A percentile compares a stretch with the other conserved stretches of the same genome.
These are phyloP conservation scores for Rattus rattus DNA, from an alignment of 2,113 vertebrate species.

Conservation along the genomic window DNA sequence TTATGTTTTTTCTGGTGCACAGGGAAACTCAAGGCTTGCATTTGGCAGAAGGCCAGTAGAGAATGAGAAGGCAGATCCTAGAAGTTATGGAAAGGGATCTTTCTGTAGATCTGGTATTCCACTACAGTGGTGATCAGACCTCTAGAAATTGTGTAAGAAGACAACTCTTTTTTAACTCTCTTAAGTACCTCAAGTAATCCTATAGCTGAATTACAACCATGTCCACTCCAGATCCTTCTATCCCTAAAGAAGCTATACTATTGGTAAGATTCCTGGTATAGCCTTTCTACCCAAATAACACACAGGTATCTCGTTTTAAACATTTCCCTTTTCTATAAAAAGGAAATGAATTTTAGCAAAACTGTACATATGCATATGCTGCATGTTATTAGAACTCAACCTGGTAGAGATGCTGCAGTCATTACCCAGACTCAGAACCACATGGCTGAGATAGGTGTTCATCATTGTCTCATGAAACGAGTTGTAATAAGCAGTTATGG, in stretches of 20 bases:
- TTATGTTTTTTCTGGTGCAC: not conserved
- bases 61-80: not conserved
- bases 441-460: not conserved
- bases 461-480: not conserved
- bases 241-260: not conserved
- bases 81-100: not conserved
- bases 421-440: not conserved
- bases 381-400: not conserved
- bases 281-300: not conserved
- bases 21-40: not conserved
- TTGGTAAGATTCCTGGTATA: not conserved
- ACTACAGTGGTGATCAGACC: not conserved
- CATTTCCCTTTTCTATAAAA: not conserved
- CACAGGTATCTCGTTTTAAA: not conserved
- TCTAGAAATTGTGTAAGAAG: not conserved
- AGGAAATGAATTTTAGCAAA: not conserved
- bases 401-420: not conserved
- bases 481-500: not conserved
- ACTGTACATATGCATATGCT: not conserved
- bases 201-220: not conserved
- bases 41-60: not conserved
- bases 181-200: not conserved
- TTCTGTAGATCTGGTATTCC: not conserved
- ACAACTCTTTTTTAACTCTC: not conserved
- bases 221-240: not conserved